Evolutionary conservation across 2,113 vertebrate species (phyloP).

Genomic region (Dicerorhinus sumatrensis): DNA sequence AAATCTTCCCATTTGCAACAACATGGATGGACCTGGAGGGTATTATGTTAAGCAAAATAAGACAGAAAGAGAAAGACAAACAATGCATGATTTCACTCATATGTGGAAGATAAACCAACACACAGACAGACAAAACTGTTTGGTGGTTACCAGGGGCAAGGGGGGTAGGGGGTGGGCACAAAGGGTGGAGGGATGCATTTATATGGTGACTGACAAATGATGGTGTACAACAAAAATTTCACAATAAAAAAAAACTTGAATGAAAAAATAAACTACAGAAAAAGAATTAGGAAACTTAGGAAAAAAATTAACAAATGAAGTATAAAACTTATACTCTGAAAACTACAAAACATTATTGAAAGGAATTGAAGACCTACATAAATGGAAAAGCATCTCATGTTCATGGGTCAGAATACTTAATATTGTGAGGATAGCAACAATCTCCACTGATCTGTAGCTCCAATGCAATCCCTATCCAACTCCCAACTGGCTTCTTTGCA

Average conservation of each 20-base stretch:
- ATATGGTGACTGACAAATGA: too few relatives aligned
- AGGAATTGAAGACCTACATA: not conserved
- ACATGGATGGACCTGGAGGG: too few relatives aligned
- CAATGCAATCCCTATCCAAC: not conserved
- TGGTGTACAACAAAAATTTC: too few relatives aligned
- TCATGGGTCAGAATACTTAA: not conserved
- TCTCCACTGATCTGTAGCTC: not conserved
- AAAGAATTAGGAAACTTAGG: not conserved
- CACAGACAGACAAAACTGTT: too few relatives aligned
- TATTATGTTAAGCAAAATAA: too few relatives aligned
- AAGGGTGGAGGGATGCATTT: too few relatives aligned
- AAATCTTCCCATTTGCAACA: too few relatives aligned
- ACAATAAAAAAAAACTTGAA: not conserved
- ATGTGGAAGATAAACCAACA: too few relatives aligned
- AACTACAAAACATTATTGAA: not conserved
- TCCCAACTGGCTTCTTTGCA: not conserved
- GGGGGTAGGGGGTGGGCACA: too few relatives aligned
- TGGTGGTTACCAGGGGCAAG: too few relatives aligned
- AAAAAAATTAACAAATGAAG: not conserved
- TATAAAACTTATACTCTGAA: not conserved
- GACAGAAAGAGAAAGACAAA: too few relatives aligned
- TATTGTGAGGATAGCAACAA: not conserved
- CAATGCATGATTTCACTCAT: too few relatives aligned
- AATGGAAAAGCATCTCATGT: not conserved
- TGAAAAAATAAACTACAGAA: not conserved